Conservation (phyloP, 2,797 vertebrate genomes). For the Lindbergichthys nudifrons region DNA sequence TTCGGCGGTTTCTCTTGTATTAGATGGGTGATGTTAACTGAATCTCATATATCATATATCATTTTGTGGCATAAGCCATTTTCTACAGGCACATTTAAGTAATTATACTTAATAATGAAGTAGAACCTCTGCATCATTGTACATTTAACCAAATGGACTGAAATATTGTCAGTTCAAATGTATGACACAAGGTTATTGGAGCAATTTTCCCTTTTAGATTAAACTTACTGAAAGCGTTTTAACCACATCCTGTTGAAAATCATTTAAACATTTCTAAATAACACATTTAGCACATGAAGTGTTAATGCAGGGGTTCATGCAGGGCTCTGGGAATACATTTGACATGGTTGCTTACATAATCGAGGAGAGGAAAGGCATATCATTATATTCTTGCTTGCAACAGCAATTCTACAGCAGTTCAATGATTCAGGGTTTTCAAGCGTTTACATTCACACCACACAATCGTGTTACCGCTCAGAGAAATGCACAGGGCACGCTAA, state of each 20-base stretch:
- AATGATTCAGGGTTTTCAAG: constrained; percentile 38
- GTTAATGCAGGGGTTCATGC: neutral
- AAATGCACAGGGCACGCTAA: constrained; percentile 15
- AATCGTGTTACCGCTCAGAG: constrained; percentile 34
- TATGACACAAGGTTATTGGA: neutral
- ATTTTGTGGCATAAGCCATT: too few species aligned
- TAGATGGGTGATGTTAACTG: too few species aligned
- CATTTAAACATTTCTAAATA: neutral
- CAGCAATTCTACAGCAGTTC: constrained; percentile 14
- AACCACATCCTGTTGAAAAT: neutral
- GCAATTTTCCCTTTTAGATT: neutral
- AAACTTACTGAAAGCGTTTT: neutral
- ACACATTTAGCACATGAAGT: neutral
- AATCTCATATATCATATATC: too few species aligned
- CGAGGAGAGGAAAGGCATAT: neutral
- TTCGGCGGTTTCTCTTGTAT: too few species aligned
- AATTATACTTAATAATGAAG: too few species aligned
- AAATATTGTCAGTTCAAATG: neutral
- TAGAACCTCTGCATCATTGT: too few species aligned
- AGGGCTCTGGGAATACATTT: neutral
- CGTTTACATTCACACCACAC: constrained; percentile 18
- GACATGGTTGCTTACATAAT: neutral
- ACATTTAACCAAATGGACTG: neutral
- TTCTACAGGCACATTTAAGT: too few species aligned
- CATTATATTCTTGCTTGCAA: neutral